Evolutionary conservation across 2,113 vertebrate species (phyloP), one percentile per base, ranked within the genome.

Genomic region (Cynopterus brachyotis): DNA sequence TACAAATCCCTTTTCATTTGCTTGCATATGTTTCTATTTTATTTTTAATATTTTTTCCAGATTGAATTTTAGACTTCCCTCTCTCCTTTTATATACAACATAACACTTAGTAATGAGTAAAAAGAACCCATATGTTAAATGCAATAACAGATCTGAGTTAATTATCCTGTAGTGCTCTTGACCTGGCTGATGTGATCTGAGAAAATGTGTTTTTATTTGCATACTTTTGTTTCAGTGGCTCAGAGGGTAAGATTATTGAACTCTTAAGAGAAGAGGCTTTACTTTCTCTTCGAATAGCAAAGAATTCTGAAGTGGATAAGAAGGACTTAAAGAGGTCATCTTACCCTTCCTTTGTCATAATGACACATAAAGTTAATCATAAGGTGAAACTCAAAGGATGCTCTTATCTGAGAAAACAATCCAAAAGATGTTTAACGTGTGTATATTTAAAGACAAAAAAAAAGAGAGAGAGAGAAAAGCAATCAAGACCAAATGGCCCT

Each of bases 31-130:
- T 73, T 98, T 94, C 89, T 50, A 47, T 47, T 96, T 98, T 86
- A 64, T 66, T 95, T 91, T 96, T 86, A 96, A 93, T 97, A 80
- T 85, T 93, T 96, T 79, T 79, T 92, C 50, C 26, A 75, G n/a
- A 76, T 93, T 87, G 15, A 87, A 90, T n/a, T 90, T 91, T 42
- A 42, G 62, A 67, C 59, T 57, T 73, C 17, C 9, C 12, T 35
- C 5, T 72, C 26, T 22, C 6, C 3, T 35, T 32, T 83, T 92
- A 64, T 57, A 73, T 9, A 53, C 8, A 73, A 4, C 9, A 0
- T 67, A 73, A 85, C 72, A 94, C 32, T 70, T 87, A 93, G 3
- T 73, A 81, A 85, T 62, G n/a, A 95, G 20, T 89, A 79, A 9
- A 82, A 92, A 62, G 30, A 78, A 79, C 45, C 9, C 80, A 37